A percentile compares a stretch with the other conserved stretches of the same genome.
These are phyloP conservation scores for Drosophila cardini DNA, from an alignment of 1,140 invertebrate genomes.

Conservation along the genomic window DNA sequence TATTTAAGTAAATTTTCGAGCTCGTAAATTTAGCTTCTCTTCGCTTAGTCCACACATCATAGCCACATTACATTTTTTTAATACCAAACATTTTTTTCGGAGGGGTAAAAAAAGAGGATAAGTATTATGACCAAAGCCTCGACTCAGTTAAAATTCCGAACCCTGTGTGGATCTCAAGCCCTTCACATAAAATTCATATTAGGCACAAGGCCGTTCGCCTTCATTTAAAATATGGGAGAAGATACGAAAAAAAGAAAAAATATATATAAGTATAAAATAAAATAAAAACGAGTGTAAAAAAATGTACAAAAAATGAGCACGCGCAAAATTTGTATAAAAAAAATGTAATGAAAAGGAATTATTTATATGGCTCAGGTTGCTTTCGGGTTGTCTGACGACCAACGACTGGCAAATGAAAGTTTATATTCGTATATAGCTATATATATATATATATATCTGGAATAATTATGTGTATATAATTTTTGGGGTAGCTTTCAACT, in stretches of 20 bases:
- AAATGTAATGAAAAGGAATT: constrained; percentile 76
- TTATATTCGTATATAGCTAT: constrained; percentile 39
- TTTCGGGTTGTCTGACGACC: constrained; percentile 26
- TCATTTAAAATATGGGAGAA: constrained; percentile 47
- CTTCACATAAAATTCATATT: constrained; percentile 79
- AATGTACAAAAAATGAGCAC: constrained; percentile 48
- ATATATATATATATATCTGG: not conserved
- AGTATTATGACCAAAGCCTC: constrained; percentile 59
- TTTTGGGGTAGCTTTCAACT: constrained; percentile 38
- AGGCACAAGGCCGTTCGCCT: constrained; percentile 68
- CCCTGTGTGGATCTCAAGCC: constrained; percentile 38
- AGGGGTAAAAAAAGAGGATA: constrained; percentile 35
- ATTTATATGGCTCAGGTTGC: constrained; percentile 68
- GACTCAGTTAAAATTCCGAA: constrained; percentile 24
- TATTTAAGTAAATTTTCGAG: constrained; percentile 19
- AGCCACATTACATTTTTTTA: constrained; percentile 68
- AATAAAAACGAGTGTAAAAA: constrained; percentile 39
- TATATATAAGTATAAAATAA: no score
- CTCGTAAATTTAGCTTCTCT: constrained; percentile 29
- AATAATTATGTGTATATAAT: constrained; percentile 36
- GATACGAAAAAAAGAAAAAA: no score
- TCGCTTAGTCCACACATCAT: constrained; percentile 42
- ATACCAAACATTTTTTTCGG: constrained; percentile 37
- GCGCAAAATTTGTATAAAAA: constrained; percentile 57
- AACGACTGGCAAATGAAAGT: constrained; percentile 51